phyloP scores from a whole-genome alignment of 2,888 invertebrate species.

The Melinopterus prodromus region DNA sequence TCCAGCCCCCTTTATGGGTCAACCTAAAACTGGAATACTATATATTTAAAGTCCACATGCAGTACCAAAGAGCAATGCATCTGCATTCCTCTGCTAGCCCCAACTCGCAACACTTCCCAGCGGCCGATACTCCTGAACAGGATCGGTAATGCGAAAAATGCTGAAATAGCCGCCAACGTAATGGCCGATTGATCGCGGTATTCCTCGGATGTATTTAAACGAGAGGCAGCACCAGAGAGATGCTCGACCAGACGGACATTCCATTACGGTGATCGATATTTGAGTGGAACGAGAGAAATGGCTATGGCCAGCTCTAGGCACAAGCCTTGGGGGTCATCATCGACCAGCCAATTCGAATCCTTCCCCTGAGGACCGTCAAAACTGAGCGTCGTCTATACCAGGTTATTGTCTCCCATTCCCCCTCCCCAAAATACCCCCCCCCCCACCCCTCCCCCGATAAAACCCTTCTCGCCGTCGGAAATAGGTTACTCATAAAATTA shows the following conservation, averaged over 20 bases:
- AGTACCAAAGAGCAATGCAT: no score
- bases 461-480: neutral
- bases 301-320: neutral
- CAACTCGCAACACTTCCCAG: no score
- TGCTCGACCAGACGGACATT: slow-evolving; percentile 11
- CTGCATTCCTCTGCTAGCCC: no score
- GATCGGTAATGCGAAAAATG: neutral
- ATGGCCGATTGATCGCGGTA: neutral
- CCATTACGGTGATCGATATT: slow-evolving; percentile 25
- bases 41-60: no score
- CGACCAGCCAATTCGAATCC: slow-evolving; percentile 4
- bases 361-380: neutral
- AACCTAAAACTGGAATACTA: no score
- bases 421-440: neutral
- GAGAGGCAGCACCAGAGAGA: neutral
- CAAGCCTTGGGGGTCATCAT: neutral
- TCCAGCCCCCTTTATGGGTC: no score
- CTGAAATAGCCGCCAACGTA: neutral
- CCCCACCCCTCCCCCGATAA: no score
- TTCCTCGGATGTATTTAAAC: neutral
- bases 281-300: slow-evolving; percentile 17
- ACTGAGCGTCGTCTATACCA: neutral
- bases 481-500: slow-evolving; percentile 4
- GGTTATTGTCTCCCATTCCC: slow-evolving; percentile 4
- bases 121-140: neutral